Percentiles rank a stretch among this genome's conserved stretches.
These are phyloP conservation scores for Oasisia sp. DNA, from an alignment of 2,888 invertebrate species.

Conservation along the genomic window DNA sequence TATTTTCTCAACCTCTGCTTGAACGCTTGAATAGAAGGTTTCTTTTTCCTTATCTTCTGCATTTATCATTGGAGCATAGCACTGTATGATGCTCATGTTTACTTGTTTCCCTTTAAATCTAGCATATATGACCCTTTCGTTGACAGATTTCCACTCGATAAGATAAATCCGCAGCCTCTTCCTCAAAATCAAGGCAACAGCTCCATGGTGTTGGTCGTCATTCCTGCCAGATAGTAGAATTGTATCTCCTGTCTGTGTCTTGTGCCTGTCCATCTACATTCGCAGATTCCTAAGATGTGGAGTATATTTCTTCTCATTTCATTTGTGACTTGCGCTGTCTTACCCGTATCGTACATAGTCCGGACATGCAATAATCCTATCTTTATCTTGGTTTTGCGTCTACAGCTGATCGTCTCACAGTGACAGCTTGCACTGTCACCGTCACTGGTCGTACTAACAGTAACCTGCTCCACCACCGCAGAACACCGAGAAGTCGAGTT, in stretches of 20 bases:
- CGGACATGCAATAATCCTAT: conserved; percentile 31
- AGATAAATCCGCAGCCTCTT: not conserved
- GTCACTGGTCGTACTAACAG: no score
- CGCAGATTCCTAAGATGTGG: conserved; percentile 28
- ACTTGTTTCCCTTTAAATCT: not conserved
- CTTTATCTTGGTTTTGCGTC: conserved; percentile 21
- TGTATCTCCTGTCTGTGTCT: not conserved
- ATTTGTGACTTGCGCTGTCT: conserved; percentile 28
- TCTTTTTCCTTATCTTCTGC: conserved; percentile 36
- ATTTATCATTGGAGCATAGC: conserved; percentile 39
- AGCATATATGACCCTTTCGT: not conserved
- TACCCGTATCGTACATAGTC: conserved; percentile 29
- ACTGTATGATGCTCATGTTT: conserved; percentile 34
- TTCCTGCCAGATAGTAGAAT: not conserved
- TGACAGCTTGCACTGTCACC: not conserved
- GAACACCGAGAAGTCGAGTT: no score
- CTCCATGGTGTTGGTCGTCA: conserved; percentile 7
- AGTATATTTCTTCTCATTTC: conserved; percentile 28
- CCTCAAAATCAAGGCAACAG: not conserved
- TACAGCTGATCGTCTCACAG: not conserved
- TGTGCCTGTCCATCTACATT: conserved; percentile 29
- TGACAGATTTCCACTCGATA: conserved; percentile 19
- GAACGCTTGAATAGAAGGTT: conserved; percentile 32
- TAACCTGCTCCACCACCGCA: no score
- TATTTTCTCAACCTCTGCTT: conserved; percentile 21